These are phyloP conservation scores for Pluvianellus socialis DNA, from an alignment of 2,113 vertebrate genomes.

Conservation along the genomic window DNA sequence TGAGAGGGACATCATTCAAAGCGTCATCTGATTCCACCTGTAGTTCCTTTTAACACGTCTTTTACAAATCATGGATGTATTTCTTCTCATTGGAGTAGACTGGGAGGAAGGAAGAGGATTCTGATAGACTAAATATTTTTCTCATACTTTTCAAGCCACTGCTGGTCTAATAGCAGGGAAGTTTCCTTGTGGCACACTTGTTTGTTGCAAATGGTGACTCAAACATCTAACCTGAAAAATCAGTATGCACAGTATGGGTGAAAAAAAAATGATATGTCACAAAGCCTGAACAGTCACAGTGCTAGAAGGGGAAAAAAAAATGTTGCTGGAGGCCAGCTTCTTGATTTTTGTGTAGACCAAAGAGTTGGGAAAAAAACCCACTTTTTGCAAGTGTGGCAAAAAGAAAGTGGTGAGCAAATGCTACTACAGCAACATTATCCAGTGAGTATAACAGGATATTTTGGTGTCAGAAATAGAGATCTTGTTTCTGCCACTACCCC, in stretches of 20 bases:
- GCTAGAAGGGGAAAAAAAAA: background rate
- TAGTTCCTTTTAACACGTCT: background rate
- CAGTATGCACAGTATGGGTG: background rate
- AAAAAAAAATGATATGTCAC: background rate
- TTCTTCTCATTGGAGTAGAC: background rate
- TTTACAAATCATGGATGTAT: background rate
- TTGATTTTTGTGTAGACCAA: background rate
- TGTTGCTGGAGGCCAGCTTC: background rate
- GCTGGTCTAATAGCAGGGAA: background rate
- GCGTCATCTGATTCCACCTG: background rate
- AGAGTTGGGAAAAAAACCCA: accelerated
- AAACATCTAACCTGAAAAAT: background rate
- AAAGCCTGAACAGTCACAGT: background rate
- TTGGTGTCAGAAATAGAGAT: background rate
- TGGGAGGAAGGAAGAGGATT: background rate
- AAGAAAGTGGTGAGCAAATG: background rate
- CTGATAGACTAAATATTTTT: background rate
- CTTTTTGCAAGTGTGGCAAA: background rate
- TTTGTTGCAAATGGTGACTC: background rate
- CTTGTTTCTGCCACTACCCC: background rate
- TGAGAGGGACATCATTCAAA: background rate
- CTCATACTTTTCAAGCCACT: background rate
- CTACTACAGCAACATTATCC: background rate
- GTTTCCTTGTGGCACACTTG: background rate
- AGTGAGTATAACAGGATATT: background rate